Conservation (phyloP, 2,797 vertebrate species). For the Eleutherodactylus coqui region DNA sequence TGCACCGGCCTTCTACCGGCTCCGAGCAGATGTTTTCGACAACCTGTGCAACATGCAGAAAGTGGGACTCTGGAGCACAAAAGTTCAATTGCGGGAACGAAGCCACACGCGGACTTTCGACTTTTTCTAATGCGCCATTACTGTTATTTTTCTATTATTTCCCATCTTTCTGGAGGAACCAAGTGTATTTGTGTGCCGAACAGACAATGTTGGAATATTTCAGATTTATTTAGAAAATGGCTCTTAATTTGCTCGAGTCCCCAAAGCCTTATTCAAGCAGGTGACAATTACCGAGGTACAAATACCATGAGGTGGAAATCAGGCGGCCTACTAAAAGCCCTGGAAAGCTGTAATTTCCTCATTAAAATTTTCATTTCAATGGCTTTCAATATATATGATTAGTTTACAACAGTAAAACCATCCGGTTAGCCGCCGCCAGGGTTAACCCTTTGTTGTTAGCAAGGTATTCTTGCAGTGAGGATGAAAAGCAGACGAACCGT, state of each 20-base stretch:
- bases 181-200: background rate
- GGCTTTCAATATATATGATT: conserved; percentile 54
- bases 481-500: background rate
- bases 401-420: conserved; percentile 42
- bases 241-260: conserved; percentile 18
- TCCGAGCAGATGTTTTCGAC: conserved; percentile 34
- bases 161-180: background rate
- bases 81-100: background rate
- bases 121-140: background rate
- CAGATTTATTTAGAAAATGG: conserved; percentile 1
- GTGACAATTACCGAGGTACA: conserved; percentile 39
- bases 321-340: conserved; percentile 43
- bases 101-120: background rate
- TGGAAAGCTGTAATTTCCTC: conserved; percentile 47
- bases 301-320: conserved; percentile 38
- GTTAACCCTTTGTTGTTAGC: background rate
- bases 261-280: conserved; percentile 17
- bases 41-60: conserved; percentile 18
- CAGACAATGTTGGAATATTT: background rate
- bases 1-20: background rate
- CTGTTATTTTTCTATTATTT: conserved; percentile 29
- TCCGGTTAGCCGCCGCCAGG: background rate
- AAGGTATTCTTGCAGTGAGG: background rate
- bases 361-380: conserved; percentile 56
- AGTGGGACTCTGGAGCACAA: background rate